Evolutionary conservation across 1,140 invertebrate species (phyloP), one percentile per base, ranked within the genome.

Genomic region (Zaprionus tsacasi): DNA sequence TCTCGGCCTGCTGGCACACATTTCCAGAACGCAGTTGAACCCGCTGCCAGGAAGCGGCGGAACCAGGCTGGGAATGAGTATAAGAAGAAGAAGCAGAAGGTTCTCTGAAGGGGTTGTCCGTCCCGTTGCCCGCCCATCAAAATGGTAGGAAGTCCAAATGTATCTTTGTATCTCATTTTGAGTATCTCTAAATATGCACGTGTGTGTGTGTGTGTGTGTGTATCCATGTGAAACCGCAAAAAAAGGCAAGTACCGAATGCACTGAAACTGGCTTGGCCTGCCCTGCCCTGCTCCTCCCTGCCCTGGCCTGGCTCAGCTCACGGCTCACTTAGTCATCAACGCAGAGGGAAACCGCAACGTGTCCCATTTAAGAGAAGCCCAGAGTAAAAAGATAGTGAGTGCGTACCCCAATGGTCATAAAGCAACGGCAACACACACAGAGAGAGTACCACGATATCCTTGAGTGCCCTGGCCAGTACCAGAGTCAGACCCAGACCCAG

Each of bases 91-190:
- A 54, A 36, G 38, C 61, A 36, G 57, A 77, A 67, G 63, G 38
- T 65, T 65, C 40, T 54, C 33, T 73, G 70, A 70, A 75, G 72
- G 72, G 73, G 55, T 66, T 76, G 68, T 76, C 68, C 48, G 68
- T 76, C 40, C 73, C 43, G 54, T 70, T 66, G 78, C 78, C 81
- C 81, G 85, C 83, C 83, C 83, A 87, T 87, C 83, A 88, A 88
- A 88, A 89, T 88, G 83, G 83, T 88, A 88, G 85, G 85, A 88
- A 90, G 85, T 90, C 83, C 85, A 89, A 89, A 85, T 89, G 85
- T 89, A 89, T 89, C 85, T 89, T 89, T 81, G 78, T 89, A 89
- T 89, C 85, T 81, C 81, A 89, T 89, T 89, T 85, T 89, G 81
- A 90, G 86, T 89, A 89, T 89, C 85, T 88, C 83, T 89, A 89